Base-by-base conservation (phyloP, 2,113 vertebrate species). In the Phaetusa simplex region DNA sequence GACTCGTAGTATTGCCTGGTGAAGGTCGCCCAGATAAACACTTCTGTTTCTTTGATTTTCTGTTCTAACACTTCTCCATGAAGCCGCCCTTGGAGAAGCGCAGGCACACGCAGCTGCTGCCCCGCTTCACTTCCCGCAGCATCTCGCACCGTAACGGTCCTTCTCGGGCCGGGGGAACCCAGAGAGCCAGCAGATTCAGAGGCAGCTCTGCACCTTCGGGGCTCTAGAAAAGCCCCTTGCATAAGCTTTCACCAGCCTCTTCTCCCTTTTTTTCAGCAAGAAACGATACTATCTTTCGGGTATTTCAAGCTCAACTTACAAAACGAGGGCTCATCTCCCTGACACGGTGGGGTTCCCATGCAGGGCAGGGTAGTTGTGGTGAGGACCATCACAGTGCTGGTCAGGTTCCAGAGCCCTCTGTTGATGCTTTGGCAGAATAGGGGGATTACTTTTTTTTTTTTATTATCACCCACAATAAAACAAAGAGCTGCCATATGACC, bases 71-170 rank as follows among this genome's bases (percentile, higher is more conserved):
- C 40, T 84, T 93, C 70, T 71, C 30, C 18, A 5, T 2, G 20
- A 61, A 58, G 67, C 47, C 43, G 50, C 47, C 67, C 53, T 24
- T 52, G 77, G 55, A 87, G 92, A 58, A 89, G 74, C 59, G 47
- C 23, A 62, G 55, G 36, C 71, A 14, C 69, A 49, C 11, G 3
- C n/a, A 58, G 40, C 76, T 90, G 64, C 71, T 94, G 80, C 43
- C 62, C 52, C 4, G 3, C 29, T 26, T 86, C 71, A 34, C 77
- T 79, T 94, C 82, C 67, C 0, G 1, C 58, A 80, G 52, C 78
- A 69, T n/a, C 83, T 56, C 38, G 0, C 22, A 11, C 66, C 1
- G 0, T 14, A 13, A 0, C 1, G 2, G 34, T 30, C 43, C 56
- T 17, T 15, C 21, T 38, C 61, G 29, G 64, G 49, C 27, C 34